Evolutionary conservation across 92 coral and sea anemone species (phyloP).

Genomic region (Zoanthus solanderi): DNA sequence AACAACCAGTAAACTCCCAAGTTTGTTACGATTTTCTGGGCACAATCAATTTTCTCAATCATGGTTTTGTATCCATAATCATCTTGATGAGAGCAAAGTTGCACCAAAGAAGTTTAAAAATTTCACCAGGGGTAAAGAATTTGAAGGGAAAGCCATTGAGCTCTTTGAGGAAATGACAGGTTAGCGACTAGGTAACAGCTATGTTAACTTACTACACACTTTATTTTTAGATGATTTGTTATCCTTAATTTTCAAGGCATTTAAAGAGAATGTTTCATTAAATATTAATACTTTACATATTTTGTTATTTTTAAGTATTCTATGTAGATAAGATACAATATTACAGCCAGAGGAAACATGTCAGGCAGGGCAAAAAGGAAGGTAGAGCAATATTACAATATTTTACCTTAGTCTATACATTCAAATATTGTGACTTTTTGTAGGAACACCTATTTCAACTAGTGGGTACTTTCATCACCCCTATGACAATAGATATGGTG

Average conservation of each 20-base stretch:
- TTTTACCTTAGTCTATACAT: too few relatives aligned
- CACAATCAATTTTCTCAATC: constrained; percentile 22
- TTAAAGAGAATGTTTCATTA: too few relatives aligned
- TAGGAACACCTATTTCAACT: constrained; percentile 6
- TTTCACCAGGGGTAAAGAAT: neutral
- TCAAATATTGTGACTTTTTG: neutral
- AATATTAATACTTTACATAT: too few relatives aligned
- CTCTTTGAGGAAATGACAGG: neutral
- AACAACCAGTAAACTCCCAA: neutral
- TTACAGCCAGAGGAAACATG: too few relatives aligned
- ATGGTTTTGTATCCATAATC: constrained; percentile 44
- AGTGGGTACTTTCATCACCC: constrained; percentile 55
- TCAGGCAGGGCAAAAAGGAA: too few relatives aligned
- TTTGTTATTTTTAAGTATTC: too few relatives aligned
- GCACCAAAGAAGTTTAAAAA: constrained; percentile 48
- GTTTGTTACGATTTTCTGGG: constrained; percentile 10
- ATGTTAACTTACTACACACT: too few relatives aligned
- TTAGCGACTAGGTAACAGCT: neutral
- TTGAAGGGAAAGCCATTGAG: neutral
- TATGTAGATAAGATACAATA: too few relatives aligned
- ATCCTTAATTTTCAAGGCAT: too few relatives aligned
- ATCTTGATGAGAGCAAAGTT: constrained; percentile 50
- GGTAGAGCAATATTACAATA: neutral
- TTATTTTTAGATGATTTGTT: too few relatives aligned
- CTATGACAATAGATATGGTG: constrained; percentile 38